Evolutionary conservation across 2,113 vertebrate species (phyloP), one percentile per base, ranked within the genome.

Genomic region (Podarcis muralis): DNA sequence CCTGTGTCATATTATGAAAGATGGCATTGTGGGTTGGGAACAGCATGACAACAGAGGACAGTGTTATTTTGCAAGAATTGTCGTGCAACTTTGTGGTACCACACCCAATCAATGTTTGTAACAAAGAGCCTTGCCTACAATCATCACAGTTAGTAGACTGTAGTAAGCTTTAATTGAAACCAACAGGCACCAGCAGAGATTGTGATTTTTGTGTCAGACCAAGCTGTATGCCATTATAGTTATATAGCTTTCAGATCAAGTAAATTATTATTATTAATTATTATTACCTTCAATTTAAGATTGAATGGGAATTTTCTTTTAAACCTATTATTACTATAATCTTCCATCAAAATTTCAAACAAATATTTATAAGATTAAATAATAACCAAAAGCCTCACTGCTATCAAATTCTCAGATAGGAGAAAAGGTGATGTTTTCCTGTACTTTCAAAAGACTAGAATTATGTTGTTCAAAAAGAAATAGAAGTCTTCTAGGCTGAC

Each of bases 401-500:
- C 22, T 23, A 59, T 75, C 43, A 75, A 57, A 80, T 57, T 69
- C 22, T 80, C 20, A 6, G n/a, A 30, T 11, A 35, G 48, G 0
- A 57, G 30, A 16, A n/a, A 53, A 69, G 16, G 62, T 32, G 3
- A 77, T 57, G 20, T 11, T 72, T 81, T 74, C 32, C 22, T 81
- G 86, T 30, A 81, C 35, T 81, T 66, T 66, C 48, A 92, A 53
- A 62, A 92, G 83, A 77, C 40, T 76, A 88, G 89, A 84, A 68
- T 91, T n/a, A 68, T 77, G 30, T 9, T 77, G 87, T 83, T 89
- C 89, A 72, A 89, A 69, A 18, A 27, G 27, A 30, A 91, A 88
- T 72, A 89, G n/a, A 40, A 87, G 22, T 57, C 53, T 79, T 13
- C 82, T 89, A 83, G 87, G 69, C 86, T 94, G 89, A 92, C 91